Evolutionary conservation across 2,797 vertebrate species (phyloP), one percentile per base, ranked within the genome.

Genomic region (Echiichthys vipera): DNA sequence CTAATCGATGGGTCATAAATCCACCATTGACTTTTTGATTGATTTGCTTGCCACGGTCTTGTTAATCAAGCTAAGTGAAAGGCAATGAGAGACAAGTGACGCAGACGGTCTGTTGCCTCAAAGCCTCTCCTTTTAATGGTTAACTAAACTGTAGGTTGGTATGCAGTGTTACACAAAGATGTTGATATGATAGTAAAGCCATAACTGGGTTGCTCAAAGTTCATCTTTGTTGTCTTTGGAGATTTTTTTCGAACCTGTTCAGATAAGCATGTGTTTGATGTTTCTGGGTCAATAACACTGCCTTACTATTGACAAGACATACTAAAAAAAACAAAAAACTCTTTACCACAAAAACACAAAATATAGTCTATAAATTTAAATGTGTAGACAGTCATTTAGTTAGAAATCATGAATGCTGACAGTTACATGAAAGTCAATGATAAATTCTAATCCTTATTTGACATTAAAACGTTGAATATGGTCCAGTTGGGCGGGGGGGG

Each of bases 31-130:
- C 83, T 45, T 58, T 64, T 67, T 71, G 84, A 86, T 74, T 79
- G 82, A 90, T 82, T 86, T 84, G 78, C 66, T 69, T 27, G 74
- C 88, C 83, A 49, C 53, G 8, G 36, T 64, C 46, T 30, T 74
- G 84, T 77, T 91, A 84, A 92, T 91, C 87, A 82, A 78, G 89
- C 82, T 89, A 83, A 90, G 90, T 91, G 83, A 89, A 85, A 84
- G 89, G 86, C 82, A 54, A 65, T 62, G 73, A 77, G 73, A 80
- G 73, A 72, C 57, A 74, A 74, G 69, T 74, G 71, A 70, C 50
- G 36, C 49, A 54, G 56, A 30, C 43, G 58, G 66, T 36, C 22
- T 36, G 69, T 64, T 36, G 25, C 69, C 53, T 57, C 49, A 13
- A 32, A 34, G 34, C 43, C 62, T 63, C 49, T 55, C 50, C 40